Evolutionary conservation across 1,140 invertebrate species (phyloP).

Genomic region (Penaeus indicus): DNA sequence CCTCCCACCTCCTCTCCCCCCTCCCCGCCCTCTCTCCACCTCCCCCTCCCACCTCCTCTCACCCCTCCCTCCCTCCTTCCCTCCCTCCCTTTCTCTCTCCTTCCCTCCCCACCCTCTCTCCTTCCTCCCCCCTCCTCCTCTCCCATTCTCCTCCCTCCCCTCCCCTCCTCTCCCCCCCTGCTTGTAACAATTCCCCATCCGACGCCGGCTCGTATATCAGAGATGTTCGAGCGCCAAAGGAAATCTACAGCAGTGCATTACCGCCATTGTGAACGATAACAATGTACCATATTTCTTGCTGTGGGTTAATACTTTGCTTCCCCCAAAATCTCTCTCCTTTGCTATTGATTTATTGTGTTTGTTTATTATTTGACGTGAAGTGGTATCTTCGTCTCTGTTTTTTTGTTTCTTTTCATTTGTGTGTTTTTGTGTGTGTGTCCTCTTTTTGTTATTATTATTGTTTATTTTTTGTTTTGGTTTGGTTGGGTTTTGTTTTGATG

Average conservation of each 20-base stretch:
- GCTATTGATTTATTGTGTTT: conserved; percentile 25
- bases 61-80: background rate
- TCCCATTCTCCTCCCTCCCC: background rate
- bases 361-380: conserved; percentile 20
- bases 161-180: background rate
- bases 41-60: too few species aligned
- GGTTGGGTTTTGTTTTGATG: too few species aligned
- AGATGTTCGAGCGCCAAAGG: conserved; percentile 20
- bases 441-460: too few species aligned
- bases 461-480: too few species aligned
- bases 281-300: conserved; percentile 28
- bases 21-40: too few species aligned
- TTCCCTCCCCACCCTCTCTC: background rate
- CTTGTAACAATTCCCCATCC: too few species aligned
- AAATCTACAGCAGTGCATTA: conserved; percentile 38
- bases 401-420: too few species aligned
- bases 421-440: too few species aligned
- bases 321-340: conserved; percentile 1
- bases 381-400: background rate
- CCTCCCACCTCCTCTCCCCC: background rate
- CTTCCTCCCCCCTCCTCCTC: background rate
- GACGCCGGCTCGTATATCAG: conserved; percentile 18
- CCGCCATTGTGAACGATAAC: conserved; percentile 29
- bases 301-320: background rate
- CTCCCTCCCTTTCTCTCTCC: background rate